phyloP scores from a whole-genome alignment of 2,113 vertebrate genomes.

The Naja naja region DNA sequence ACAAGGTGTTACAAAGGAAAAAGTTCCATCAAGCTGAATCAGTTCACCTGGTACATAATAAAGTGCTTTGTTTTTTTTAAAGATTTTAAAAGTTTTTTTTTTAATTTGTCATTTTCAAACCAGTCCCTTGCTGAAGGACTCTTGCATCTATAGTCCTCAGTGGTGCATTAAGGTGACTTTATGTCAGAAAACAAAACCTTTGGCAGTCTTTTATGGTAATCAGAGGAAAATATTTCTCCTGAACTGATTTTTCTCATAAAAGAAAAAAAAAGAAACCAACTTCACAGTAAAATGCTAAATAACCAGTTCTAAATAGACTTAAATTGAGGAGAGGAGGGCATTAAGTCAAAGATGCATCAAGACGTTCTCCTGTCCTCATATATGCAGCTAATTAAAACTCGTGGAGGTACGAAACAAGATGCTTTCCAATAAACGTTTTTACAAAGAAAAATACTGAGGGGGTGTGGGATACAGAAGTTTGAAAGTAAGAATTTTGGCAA shows the following conservation, averaged over 20 bases:
- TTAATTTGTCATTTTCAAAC: slow-evolving; percentile 29
- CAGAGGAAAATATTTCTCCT: slow-evolving; percentile 48
- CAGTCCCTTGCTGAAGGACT: slow-evolving; percentile 11
- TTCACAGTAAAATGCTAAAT: slow-evolving; percentile 70
- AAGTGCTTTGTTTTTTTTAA: slow-evolving; percentile 86
- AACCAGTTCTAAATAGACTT: slow-evolving; percentile 59
- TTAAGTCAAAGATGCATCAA: slow-evolving; percentile 12
- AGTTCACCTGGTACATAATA: slow-evolving; percentile 90
- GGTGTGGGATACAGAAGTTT: background rate
- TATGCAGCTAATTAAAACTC: slow-evolving; percentile 42
- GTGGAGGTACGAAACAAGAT: slow-evolving; percentile 48
- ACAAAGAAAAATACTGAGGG: background rate
- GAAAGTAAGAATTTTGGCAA: background rate
- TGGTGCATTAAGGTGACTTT: slow-evolving; percentile 42
- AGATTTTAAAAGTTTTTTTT: background rate
- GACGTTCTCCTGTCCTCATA: slow-evolving; percentile 1
- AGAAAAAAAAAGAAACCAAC: slow-evolving; percentile 21
- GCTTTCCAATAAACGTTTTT: slow-evolving; percentile 7
- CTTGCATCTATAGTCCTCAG: slow-evolving; percentile 31
- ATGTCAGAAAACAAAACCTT: slow-evolving; percentile 48
- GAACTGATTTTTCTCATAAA: slow-evolving; percentile 27
- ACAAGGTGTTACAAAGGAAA: slow-evolving; percentile 75
- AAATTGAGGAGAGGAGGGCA: slow-evolving; percentile 6
- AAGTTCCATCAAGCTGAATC: slow-evolving; percentile 81
- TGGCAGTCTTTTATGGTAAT: slow-evolving; percentile 59